These are phyloP conservation scores for Lepus timidus DNA, from an alignment of 2,113 vertebrate genomes.

Conservation along the genomic window DNA sequence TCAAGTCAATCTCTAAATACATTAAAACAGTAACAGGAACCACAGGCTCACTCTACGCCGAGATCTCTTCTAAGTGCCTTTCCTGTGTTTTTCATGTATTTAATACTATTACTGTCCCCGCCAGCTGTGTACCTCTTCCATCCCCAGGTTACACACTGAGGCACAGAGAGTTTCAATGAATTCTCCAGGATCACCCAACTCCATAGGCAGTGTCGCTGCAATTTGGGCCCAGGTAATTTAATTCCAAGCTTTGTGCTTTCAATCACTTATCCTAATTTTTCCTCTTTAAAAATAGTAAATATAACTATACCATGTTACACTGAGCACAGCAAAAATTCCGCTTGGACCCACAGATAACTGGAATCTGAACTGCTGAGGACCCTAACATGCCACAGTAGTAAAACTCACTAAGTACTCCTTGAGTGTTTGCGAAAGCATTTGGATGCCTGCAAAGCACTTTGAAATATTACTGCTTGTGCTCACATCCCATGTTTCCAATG, in stretches of 20 bases:
- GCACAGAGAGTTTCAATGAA: neutral
- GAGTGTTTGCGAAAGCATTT: neutral
- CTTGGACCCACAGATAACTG: neutral
- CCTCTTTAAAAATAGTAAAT: neutral
- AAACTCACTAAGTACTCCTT: neutral
- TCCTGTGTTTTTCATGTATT: neutral
- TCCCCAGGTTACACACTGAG: neutral
- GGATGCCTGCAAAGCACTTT: neutral
- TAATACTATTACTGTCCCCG: neutral
- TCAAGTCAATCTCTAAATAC: neutral
- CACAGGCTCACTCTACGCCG: neutral
- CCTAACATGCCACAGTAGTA: neutral
- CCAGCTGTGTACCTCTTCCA: neutral
- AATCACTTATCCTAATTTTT: neutral
- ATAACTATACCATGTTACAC: neutral
- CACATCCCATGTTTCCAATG: neutral
- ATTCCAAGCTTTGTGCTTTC: slow-evolving; percentile 19
- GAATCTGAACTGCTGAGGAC: neutral
- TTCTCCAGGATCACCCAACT: neutral
- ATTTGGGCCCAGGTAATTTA: neutral
- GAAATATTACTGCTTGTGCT: neutral
- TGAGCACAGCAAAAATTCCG: neutral
- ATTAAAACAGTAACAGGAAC: slow-evolving; percentile 35
- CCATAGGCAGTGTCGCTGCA: neutral
- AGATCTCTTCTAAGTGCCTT: slow-evolving; percentile 39